A percentile compares a stretch with the other conserved stretches of the same genome.
Evolutionary conservation across 2,113 vertebrate species (phyloP).

Genomic region (Dasyprocta punctata): DNA sequence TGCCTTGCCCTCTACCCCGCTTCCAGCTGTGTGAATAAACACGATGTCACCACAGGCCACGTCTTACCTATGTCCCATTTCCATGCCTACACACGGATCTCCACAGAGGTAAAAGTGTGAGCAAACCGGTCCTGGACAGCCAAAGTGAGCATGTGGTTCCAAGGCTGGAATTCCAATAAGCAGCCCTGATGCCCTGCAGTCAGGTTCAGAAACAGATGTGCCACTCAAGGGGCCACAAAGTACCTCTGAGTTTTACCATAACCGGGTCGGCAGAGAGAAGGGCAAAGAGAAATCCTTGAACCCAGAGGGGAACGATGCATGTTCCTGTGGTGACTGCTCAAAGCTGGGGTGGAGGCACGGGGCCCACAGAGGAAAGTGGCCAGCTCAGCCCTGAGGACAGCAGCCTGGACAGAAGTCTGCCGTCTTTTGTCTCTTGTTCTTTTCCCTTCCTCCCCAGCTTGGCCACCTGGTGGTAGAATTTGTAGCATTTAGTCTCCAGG

Average conservation of each 20-base stretch:
- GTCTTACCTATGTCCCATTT: background rate
- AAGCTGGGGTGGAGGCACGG: background rate
- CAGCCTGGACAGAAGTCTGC: background rate
- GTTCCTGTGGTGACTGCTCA: background rate
- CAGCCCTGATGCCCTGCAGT: background rate
- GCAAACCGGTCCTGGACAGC: background rate
- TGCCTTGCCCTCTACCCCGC: background rate
- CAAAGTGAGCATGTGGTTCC: background rate
- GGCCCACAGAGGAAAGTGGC: background rate
- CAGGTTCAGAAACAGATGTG: background rate
- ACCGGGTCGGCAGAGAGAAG: background rate
- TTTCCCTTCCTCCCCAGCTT: background rate
- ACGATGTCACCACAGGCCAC: background rate
- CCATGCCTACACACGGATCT: background rate
- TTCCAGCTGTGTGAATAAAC: background rate
- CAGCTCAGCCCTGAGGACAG: background rate
- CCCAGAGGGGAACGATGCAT: background rate
- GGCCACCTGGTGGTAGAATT: background rate
- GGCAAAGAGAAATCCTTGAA: background rate
- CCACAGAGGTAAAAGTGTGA: background rate
- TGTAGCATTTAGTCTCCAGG: background rate
- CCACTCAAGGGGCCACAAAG: background rate
- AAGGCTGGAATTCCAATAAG: background rate
- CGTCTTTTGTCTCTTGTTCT: background rate
- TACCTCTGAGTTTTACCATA: background rate